Base-by-base conservation (phyloP, 2,888 invertebrate species). In the Eupithecia subfuscata region DNA sequence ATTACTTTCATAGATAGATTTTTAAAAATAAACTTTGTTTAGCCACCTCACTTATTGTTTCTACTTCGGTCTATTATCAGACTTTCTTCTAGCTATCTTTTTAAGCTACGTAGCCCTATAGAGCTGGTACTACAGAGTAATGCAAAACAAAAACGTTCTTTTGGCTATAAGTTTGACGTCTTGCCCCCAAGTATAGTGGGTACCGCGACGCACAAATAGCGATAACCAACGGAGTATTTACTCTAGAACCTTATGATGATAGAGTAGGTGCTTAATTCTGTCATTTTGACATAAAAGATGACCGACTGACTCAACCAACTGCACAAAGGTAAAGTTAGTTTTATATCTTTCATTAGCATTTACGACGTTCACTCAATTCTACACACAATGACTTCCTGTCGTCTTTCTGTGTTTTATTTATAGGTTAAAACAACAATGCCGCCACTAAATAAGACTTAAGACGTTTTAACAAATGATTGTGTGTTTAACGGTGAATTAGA, bases 391-490 rank as follows among this genome's bases (percentile, higher is more conserved):
- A 71, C 70, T 76, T 73, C 73, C 76, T 73, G 37, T 43, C 48
- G 43, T 68, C 34, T n/a, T 76, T 71, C 68, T 64, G 18, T 73
- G 65, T 48, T 71, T 69, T 71, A 72, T 74, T 74, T 69, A 69
- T 76, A 67, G 72, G 77, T 74, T 75, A 73, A 70, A 75, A 70
- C 67, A 77, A 77, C 77, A 77, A 74, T 69, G 71, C 48, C 30
- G 71, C 71, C 40, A 74, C 69, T 77, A 67, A 77, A 72, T 77
- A 74, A 74, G 74, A 74, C 71, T 71, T 70, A 75, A 73, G 67
- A 64, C 71, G 69, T 60, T 74, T 74, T 73, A 72, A 74, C 77
- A 77, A 77, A 77, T 74, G 74, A 71, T 68, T 77, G 77, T 77
- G 71, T 65, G 67, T 74, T 48, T 74, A 77, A 77, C 77, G 69